phyloP scores from a whole-genome alignment of 2,113 vertebrate genomes.

The Isurus oxyrinchus region DNA sequence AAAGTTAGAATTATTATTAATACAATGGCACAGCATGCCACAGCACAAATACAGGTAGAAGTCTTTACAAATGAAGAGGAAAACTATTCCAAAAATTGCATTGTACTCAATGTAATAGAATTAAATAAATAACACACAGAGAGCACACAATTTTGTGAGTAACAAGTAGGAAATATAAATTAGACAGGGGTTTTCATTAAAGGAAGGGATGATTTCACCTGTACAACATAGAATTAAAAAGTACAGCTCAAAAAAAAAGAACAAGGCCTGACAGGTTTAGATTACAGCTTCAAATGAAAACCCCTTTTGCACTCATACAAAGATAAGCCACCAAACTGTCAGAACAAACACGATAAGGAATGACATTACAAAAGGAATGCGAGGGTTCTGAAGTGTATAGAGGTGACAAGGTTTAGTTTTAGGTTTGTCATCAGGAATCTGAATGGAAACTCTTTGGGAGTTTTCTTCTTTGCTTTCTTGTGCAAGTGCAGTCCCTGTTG shows the following conservation, averaged over 20 bases:
- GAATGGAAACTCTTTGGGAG: conserved; percentile 69
- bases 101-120: background rate
- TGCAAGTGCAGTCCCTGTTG: conserved; percentile 59
- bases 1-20: conserved; percentile 18
- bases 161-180: conserved; percentile 7
- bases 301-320: conserved; percentile 61
- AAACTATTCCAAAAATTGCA: background rate
- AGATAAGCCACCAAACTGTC: conserved; percentile 81
- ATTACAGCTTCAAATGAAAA: conserved; percentile 14
- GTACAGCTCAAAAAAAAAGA: background rate
- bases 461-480: conserved; percentile 57
- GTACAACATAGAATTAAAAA: conserved; percentile 20
- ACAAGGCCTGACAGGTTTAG: background rate
- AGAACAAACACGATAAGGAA: conserved; percentile 71
- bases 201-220: background rate
- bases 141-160: background rate
- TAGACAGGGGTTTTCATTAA: conserved; percentile 27
- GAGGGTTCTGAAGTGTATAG: conserved; percentile 63
- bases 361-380: conserved; percentile 73
- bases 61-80: conserved; percentile 10
- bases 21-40: background rate
- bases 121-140: background rate
- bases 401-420: conserved; percentile 61
- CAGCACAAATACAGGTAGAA: background rate
- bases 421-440: conserved; percentile 69